phyloP scores from a whole-genome alignment of 1,140 invertebrate species.

The Eriosoma lanigerum region DNA sequence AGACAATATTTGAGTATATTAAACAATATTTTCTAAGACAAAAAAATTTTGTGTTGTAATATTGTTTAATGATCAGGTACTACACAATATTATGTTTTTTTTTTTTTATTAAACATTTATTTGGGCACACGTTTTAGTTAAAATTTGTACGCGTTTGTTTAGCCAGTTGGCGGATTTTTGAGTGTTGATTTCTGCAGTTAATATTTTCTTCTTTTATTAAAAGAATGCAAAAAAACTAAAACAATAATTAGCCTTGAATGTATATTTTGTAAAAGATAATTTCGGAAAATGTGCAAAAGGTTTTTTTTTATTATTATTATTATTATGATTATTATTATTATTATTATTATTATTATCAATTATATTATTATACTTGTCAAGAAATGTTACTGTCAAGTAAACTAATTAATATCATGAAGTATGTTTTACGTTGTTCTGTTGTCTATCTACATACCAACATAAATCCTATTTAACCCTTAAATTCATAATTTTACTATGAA shows the following conservation, averaged over 20 bases:
- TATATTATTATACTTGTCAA: slow-evolving; percentile 51
- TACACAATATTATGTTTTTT: slow-evolving; percentile 37
- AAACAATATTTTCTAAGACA: slow-evolving; percentile 46
- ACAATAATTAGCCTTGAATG: slow-evolving; percentile 49
- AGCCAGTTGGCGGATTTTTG: slow-evolving; percentile 47
- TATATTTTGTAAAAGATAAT: slow-evolving; percentile 51
- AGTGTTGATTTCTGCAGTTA: slow-evolving; percentile 49
- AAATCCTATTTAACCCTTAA: background rate
- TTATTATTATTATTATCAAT: slow-evolving; percentile 50
- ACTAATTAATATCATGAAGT: slow-evolving; percentile 49
- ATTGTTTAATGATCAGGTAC: slow-evolving; percentile 33
- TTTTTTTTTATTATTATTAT: slow-evolving; percentile 44
- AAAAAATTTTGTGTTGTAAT: slow-evolving; percentile 33
- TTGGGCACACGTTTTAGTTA: slow-evolving; percentile 49
- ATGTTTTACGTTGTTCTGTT: slow-evolving; percentile 30
- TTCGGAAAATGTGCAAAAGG: slow-evolving; percentile 51
- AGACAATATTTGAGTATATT: slow-evolving; percentile 48
- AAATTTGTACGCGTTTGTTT: slow-evolving; percentile 51
- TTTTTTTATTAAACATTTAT: slow-evolving; percentile 39
- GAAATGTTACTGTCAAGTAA: slow-evolving; percentile 51
- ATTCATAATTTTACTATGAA: background rate
- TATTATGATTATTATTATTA: slow-evolving; percentile 47
- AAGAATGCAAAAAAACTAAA: slow-evolving; percentile 42
- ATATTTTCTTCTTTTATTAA: slow-evolving; percentile 30
- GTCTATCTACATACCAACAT: background rate